Evolutionary conservation across 2,888 invertebrate species (phyloP).

Genomic region (Volucella inanis): DNA sequence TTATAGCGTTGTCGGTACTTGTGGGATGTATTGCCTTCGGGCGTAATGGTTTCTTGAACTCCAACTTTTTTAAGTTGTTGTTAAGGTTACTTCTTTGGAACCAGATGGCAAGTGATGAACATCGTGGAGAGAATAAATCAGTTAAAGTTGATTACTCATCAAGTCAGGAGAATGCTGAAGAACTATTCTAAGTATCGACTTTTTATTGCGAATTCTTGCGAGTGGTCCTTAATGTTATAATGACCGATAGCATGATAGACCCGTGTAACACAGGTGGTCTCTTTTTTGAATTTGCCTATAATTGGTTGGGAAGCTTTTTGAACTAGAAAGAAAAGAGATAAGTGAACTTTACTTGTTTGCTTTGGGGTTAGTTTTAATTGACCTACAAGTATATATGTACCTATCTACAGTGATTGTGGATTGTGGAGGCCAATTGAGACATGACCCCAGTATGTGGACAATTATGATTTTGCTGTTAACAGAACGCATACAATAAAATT

Average conservation of each 20-base stretch:
- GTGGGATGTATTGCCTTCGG: neutral
- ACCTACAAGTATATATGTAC: no score
- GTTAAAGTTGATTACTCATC: constrained; percentile 53
- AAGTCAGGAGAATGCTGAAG: constrained; percentile 12
- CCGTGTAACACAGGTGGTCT: constrained; percentile 37
- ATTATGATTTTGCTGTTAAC: no score
- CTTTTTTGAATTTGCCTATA: neutral
- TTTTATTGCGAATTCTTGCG: constrained; percentile 33
- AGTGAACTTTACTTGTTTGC: no score
- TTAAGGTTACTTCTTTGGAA: neutral
- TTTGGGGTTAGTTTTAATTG: no score
- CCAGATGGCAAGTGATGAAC: constrained; percentile 37
- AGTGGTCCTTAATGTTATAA: constrained; percentile 1
- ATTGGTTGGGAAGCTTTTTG: no score
- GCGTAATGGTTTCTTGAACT: constrained; percentile 1
- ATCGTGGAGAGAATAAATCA: constrained; percentile 53
- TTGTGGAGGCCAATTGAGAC: no score
- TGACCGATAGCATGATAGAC: constrained; percentile 25
- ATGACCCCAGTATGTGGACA: no score
- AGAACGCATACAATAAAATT: no score
- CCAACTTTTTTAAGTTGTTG: neutral
- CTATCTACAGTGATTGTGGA: no score
- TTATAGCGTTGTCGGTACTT: constrained; percentile 11
- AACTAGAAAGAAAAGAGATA: no score
- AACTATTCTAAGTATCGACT: constrained; percentile 34